Percentiles rank a stretch among this genome's conserved stretches.
These are phyloP conservation scores for Pseudolaguvia tuberculata DNA, from an alignment of 2,113 vertebrate genomes.

Conservation along the genomic window DNA sequence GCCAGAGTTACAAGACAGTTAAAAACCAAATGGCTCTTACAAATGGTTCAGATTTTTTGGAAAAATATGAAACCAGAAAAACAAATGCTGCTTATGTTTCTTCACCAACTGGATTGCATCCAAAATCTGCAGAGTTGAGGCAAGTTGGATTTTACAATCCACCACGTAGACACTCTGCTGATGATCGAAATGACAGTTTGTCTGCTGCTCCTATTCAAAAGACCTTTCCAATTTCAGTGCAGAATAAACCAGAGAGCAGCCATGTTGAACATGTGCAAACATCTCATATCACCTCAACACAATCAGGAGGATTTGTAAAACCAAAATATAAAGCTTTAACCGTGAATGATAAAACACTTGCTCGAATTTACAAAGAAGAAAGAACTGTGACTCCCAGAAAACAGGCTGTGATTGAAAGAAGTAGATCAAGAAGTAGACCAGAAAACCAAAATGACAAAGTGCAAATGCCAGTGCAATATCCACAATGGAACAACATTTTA, in stretches of 20 bases:
- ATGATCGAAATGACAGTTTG: neutral
- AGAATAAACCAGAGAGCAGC: neutral
- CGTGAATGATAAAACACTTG: constrained; percentile 7
- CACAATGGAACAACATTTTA: neutral
- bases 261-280: neutral
- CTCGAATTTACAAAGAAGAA: neutral
- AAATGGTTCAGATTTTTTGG: neutral
- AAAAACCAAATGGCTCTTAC: neutral
- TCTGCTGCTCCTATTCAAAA: constrained; percentile 1
- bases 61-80: neutral
- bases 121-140: neutral
- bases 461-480: neutral
- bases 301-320: constrained; percentile 11
- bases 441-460: neutral
- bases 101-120: constrained; percentile 6
- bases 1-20: neutral
- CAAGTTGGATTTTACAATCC: neutral
- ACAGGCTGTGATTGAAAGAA: constrained; percentile 6
- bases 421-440: neutral
- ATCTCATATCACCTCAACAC: neutral
- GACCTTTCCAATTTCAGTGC: neutral
- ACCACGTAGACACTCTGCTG: neutral
- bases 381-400: neutral
- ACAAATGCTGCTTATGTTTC: neutral
- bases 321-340: constrained; percentile 4